These are phyloP conservation scores for Chaenodraco wilsoni DNA, from an alignment of 2,797 vertebrate species.

Conservation along the genomic window DNA sequence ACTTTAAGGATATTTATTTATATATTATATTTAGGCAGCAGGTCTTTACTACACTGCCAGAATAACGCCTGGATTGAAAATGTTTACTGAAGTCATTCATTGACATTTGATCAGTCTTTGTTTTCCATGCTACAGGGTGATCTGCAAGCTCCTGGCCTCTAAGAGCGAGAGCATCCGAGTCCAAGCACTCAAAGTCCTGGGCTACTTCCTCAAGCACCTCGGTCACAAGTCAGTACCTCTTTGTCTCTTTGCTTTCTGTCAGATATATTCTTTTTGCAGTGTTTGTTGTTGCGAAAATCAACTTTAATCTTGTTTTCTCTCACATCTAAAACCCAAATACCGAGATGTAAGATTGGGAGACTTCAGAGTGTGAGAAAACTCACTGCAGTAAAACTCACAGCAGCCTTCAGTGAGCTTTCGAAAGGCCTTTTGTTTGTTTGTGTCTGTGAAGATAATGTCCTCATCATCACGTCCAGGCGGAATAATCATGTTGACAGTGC, in stretches of 20 bases:
- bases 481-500: slow-evolving; percentile 76
- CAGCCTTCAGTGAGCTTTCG: slow-evolving; percentile 36
- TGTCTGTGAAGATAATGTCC: slow-evolving; percentile 49
- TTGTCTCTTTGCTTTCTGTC: background rate
- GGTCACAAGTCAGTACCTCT: slow-evolving; percentile 94
- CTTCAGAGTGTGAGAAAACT: slow-evolving; percentile 4
- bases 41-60: slow-evolving; percentile 12
- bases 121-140: slow-evolving; percentile 86
- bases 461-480: slow-evolving; percentile 61
- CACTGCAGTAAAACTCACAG: slow-evolving; percentile 38
- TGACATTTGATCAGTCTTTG: slow-evolving; percentile 15
- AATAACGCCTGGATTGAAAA: background rate
- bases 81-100: background rate
- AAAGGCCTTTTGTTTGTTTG: slow-evolving; percentile 53
- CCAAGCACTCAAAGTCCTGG: slow-evolving; percentile 97
- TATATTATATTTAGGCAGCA: slow-evolving; percentile 5
- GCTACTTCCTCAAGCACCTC: slow-evolving; percentile 98
- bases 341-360: slow-evolving; percentile 18
- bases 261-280: background rate
- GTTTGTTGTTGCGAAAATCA: background rate
- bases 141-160: slow-evolving; percentile 98
- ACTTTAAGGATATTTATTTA: slow-evolving; percentile 37
- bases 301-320: slow-evolving; percentile 14
- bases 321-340: slow-evolving; percentile 12
- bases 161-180: slow-evolving; percentile 99